Conservation (phyloP, 53 echinoderm and acorn worm genomes). For the Henricia sp. region DNA sequence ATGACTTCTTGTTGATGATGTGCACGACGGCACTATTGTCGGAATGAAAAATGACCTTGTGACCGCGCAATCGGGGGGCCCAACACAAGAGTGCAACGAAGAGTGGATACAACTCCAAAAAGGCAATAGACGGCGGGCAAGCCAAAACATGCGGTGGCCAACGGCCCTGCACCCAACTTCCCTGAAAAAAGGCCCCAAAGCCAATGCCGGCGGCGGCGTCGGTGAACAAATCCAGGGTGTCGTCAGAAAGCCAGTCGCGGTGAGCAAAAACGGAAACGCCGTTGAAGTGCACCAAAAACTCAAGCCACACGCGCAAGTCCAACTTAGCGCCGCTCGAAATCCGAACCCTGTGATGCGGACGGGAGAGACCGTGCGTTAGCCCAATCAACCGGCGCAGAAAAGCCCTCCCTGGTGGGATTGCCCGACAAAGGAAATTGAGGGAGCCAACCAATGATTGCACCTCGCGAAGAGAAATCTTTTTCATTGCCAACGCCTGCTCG, state of each 20-base stretch:
- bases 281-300: conserved; percentile 43
- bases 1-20: conserved; percentile 36
- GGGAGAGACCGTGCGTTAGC: conserved; percentile 8
- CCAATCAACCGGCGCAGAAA: conserved; percentile 34
- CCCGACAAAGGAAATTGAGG: conserved; percentile 37
- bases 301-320: conserved; percentile 50
- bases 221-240: conserved; percentile 21
- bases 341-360: not conserved
- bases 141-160: conserved; percentile 27
- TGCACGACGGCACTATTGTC: conserved; percentile 62
- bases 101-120: conserved; percentile 40
- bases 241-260: not conserved
- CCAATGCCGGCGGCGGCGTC: conserved; percentile 58
- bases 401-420: conserved; percentile 8
- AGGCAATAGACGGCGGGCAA: conserved; percentile 35
- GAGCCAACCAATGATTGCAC: conserved; percentile 41
- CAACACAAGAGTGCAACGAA: conserved; percentile 42
- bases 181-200: conserved; percentile 26
- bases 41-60: conserved; percentile 43
- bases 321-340: conserved; percentile 13
- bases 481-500: not conserved
- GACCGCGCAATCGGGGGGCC: conserved; percentile 29
- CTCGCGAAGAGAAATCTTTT: not conserved
- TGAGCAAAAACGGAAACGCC: conserved; percentile 28
- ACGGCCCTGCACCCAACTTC: conserved; percentile 49